Evolutionary conservation across 2,113 vertebrate genomes (phyloP).

Genomic region (zebrafish (Danio rerio)): GRCz12tu NC_133182.1:25543501-25544000

Average conservation of each 20-base stretch:
- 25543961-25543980: too few species aligned
- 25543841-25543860: too few species aligned
- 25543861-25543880: too few species aligned
- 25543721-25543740: slow-evolving; percentile 57
- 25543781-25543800: slow-evolving; percentile 29
- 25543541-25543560: slow-evolving; percentile 52
- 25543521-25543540: slow-evolving; percentile 55
- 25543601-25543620: slow-evolving; percentile 53
- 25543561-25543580: slow-evolving; percentile 54
- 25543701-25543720: slow-evolving; percentile 60
- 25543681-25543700: slow-evolving; percentile 68
- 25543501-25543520: slow-evolving; percentile 43
- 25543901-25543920: too few species aligned
- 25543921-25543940: too few species aligned
- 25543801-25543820: slow-evolving; percentile 35
- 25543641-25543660: slow-evolving; percentile 52
- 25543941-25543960: too few species aligned
- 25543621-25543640: slow-evolving; percentile 38
- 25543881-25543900: too few species aligned
- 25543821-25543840: neutral
- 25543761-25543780: slow-evolving; percentile 54
- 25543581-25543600: slow-evolving; percentile 46
- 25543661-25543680: slow-evolving; percentile 64
- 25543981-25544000: too few species aligned
- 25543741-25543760: slow-evolving; percentile 60